Base-by-base conservation (phyloP, 2,113 vertebrate genomes). In the Lota lota region DNA sequence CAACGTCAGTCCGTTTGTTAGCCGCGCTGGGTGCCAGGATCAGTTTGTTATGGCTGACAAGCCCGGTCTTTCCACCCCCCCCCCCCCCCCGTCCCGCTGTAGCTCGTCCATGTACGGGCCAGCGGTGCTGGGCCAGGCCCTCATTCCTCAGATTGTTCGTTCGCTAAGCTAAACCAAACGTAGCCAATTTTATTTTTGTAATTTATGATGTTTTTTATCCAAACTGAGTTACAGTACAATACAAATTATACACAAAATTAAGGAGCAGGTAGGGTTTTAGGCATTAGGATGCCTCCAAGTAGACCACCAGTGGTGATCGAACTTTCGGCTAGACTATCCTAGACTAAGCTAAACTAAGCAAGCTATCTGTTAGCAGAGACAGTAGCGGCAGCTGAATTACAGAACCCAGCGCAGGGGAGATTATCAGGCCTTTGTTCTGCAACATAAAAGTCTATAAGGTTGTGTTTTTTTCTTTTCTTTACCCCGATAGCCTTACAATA, bases 21-120 rank as follows among this genome's bases (percentile, higher is more conserved):
- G 75, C 69, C 72, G 75, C 77, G 67, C 73, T 67, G 68, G 79
- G 78, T 78, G 81, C 79, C 81, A 84, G 80, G 74, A 64, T 65
- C 60, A 78, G 75, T 82, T 83, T 80, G 81, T 79, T 79, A 74
- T 71, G 83, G 72, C 74, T 74, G 68, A 40, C 69, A 11, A 73
- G 83, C 75, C 78, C 74, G 77, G 70, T 74, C 60, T 71, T 75
- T 66, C 73, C 56, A 72, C 28, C 3, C 28, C 28, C 28, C 28
- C 3, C 28, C 28, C 7, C 28, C 28, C 28, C 7, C 28, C n/a
- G n/a, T n/a, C n/a, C n/a, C n/a, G n/a, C n/a, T 58, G 65, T 64
- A 63, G 70, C 2, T 28, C 24, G 20, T 81, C 74, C 86, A 78
- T 82, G 77, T 85, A 82, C 56, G 86, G 80, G 70, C 71, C 72